Percentiles rank a stretch among this genome's conserved stretches.
These are phyloP conservation scores for Macrostomum lignano DNA, from an alignment of 1,140 invertebrate species.

Conservation along the genomic window DNA sequence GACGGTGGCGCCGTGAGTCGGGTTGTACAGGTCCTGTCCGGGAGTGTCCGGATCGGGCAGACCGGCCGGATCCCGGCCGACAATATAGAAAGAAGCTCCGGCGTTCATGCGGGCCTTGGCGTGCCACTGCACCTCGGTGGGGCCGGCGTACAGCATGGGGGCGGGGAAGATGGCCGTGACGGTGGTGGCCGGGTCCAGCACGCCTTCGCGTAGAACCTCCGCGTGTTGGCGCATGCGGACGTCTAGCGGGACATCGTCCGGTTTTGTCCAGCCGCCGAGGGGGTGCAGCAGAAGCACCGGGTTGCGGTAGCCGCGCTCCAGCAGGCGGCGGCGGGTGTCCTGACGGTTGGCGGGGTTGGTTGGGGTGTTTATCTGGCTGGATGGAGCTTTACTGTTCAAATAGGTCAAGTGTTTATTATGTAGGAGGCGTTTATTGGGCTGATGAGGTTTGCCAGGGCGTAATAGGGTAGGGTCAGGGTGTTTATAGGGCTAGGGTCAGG, in stretches of 20 bases:
- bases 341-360: too few species aligned
- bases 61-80: slow-evolving; percentile 86
- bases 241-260: slow-evolving; percentile 74
- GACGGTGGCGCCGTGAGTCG: slow-evolving; percentile 68
- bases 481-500: too few species aligned
- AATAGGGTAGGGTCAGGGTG: too few species aligned
- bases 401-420: too few species aligned
- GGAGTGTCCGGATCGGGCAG: slow-evolving; percentile 62
- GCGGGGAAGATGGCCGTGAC: slow-evolving; percentile 91
- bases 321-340: slow-evolving; percentile 55
- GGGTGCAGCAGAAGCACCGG: slow-evolving; percentile 81
- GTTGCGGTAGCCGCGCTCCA: slow-evolving; percentile 53
- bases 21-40: slow-evolving; percentile 62
- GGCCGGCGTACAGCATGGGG: slow-evolving; percentile 97
- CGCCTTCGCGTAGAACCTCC: slow-evolving; percentile 51
- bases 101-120: slow-evolving; percentile 78
- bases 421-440: too few species aligned
- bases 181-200: slow-evolving; percentile 53
- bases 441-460: too few species aligned
- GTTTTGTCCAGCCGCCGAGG: slow-evolving; percentile 90
- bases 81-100: slow-evolving; percentile 91
- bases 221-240: slow-evolving; percentile 33
- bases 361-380: too few species aligned
- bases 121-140: slow-evolving; percentile 94
- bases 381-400: too few species aligned